These are phyloP conservation scores for Tenodera sinensis DNA, from an alignment of 2,888 invertebrate species.

Conservation along the genomic window DNA sequence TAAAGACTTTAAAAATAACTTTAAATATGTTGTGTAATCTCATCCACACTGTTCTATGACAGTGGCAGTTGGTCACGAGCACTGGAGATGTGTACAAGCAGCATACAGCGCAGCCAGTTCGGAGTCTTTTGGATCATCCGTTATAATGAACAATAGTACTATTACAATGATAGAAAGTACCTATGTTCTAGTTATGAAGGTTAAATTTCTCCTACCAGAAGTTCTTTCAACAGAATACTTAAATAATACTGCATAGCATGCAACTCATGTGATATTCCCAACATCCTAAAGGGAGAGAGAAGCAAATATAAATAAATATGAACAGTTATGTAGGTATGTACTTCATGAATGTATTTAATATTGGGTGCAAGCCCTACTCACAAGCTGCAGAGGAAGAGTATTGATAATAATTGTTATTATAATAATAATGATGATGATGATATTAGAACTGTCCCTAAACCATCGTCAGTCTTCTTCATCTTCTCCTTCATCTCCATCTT, in stretches of 20 bases:
- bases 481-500: neutral
- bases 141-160: too few species aligned
- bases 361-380: too few species aligned
- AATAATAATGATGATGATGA: neutral
- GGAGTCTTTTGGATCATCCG: too few species aligned
- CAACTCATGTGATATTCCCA: neutral
- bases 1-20: too few species aligned
- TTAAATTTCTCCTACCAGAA: neutral
- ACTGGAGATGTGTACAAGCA: too few species aligned
- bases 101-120: too few species aligned
- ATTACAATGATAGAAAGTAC: too few species aligned
- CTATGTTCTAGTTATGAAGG: too few species aligned
- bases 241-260: neutral
- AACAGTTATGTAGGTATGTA: neutral
- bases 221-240: neutral
- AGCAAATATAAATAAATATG: neutral
- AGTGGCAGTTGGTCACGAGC: too few species aligned
- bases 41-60: too few species aligned
- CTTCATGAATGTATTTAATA: neutral
- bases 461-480: neutral
- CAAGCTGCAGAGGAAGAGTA: neutral
- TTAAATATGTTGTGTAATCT: too few species aligned
- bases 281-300: neutral
- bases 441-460: neutral
- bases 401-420: neutral